phyloP scores from a whole-genome alignment of 2,888 invertebrate genomes.

The Boloria selene region DNA sequence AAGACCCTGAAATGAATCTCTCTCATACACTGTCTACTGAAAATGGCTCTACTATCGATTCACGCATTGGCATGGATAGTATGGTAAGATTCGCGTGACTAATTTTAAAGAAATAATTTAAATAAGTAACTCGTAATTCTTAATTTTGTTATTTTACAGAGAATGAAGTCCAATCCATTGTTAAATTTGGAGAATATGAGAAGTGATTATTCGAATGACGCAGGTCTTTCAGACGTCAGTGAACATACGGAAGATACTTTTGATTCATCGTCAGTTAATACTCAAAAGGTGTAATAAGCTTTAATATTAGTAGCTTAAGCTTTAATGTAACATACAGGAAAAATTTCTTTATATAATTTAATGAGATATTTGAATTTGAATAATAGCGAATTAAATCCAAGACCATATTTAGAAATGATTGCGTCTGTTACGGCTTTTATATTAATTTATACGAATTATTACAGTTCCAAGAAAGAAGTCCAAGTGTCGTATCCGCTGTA shows the following conservation, averaged over 20 bases:
- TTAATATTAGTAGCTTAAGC: too few species aligned
- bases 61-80: constrained; percentile 71
- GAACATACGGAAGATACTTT: constrained; percentile 68
- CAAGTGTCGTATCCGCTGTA: constrained; percentile 70
- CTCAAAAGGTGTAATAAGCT: constrained; percentile 54
- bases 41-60: constrained; percentile 64
- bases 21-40: constrained; percentile 63
- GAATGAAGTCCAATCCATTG: constrained; percentile 73
- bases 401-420: too few species aligned
- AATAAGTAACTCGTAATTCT: neutral
- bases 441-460: neutral
- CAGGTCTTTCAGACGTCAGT: constrained; percentile 69
- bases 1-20: constrained; percentile 67
- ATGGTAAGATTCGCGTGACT: constrained; percentile 55
- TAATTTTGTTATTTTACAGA: constrained; percentile 47
- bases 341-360: too few species aligned
- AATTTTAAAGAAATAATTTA: neutral
- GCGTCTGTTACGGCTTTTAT: constrained; percentile 2
- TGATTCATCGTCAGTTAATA: constrained; percentile 61
- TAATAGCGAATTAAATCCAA: too few species aligned
- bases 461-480: constrained; percentile 69
- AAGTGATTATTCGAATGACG: constrained; percentile 62
- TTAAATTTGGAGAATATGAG: constrained; percentile 62
- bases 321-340: too few species aligned
- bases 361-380: too few species aligned